Evolutionary conservation across 2,113 vertebrate species (phyloP).

Genomic region (Epinephelus lanceolatus): DNA sequence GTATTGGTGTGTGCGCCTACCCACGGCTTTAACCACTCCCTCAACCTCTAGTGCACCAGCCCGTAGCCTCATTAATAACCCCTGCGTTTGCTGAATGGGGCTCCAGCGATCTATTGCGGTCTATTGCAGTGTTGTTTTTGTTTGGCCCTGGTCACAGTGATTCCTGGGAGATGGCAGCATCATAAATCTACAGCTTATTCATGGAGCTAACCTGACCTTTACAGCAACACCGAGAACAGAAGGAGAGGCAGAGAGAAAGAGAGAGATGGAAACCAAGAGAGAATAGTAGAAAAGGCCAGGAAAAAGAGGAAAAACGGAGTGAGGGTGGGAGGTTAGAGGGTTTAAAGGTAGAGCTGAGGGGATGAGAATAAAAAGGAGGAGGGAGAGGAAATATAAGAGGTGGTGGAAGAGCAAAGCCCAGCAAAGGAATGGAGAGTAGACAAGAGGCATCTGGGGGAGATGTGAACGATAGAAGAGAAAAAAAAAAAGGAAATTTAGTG

Average conservation of each 20-base stretch:
- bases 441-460: conserved; percentile 45
- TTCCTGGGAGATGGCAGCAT: conserved; percentile 80
- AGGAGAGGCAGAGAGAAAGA: conserved; percentile 25
- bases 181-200: conserved; percentile 85
- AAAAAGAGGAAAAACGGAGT: conserved; percentile 34
- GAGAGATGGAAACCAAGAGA: conserved; percentile 32
- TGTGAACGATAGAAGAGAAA: conserved; percentile 38
- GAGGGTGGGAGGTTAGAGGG: conserved; percentile 45
- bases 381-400: conserved; percentile 34
- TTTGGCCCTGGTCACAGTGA: conserved; percentile 76
- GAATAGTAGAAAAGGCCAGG: conserved; percentile 65
- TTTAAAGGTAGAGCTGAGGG: conserved; percentile 64
- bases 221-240: conserved; percentile 60
- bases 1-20: neutral
- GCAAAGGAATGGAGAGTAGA: conserved; percentile 39
- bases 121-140: conserved; percentile 76
- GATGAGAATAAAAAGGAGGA: conserved; percentile 58
- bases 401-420: conserved; percentile 33
- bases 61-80: conserved; percentile 80
- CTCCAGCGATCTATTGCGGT: conserved; percentile 70
- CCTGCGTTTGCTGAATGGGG: conserved; percentile 69
- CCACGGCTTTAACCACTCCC: conserved; percentile 43
- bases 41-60: conserved; percentile 68
- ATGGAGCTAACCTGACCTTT: conserved; percentile 82
- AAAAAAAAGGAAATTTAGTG: conserved; percentile 42